These are phyloP conservation scores for Scomber colias DNA, from an alignment of 2,113 vertebrate species.

Conservation along the genomic window DNA sequence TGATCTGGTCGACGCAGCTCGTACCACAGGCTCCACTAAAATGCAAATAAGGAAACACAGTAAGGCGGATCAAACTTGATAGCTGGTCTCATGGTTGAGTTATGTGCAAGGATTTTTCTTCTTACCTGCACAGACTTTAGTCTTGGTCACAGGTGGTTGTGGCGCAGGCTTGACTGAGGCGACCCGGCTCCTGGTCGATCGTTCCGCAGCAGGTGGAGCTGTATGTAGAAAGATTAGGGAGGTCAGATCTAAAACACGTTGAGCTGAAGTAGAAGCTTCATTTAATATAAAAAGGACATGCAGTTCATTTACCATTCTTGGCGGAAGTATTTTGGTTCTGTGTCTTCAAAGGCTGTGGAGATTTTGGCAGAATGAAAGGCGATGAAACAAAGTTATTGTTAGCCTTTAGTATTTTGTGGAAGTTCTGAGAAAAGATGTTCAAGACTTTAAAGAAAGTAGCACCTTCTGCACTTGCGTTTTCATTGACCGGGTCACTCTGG, in stretches of 20 bases:
- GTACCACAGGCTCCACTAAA: constrained; percentile 39
- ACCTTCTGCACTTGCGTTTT: constrained; percentile 71
- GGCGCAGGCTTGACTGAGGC: constrained; percentile 42
- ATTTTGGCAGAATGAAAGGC: not conserved
- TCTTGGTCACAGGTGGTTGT: constrained; percentile 18
- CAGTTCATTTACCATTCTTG: constrained; percentile 57
- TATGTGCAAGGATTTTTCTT: not conserved
- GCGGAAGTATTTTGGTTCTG: constrained; percentile 31
- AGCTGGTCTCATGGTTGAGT: not conserved
- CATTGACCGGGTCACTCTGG: constrained; percentile 84
- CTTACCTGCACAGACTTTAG: constrained; percentile 60
- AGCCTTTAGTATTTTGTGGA: not conserved
- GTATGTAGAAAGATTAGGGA: not conserved
- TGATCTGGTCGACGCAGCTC: constrained; percentile 63
- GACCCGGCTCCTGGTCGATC: constrained; percentile 33
- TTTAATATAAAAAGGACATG: not conserved
- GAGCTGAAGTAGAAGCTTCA: not conserved
- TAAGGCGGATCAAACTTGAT: not conserved
- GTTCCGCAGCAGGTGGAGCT: constrained; percentile 53
- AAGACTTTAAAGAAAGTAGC: not conserved
- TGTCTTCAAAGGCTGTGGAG: constrained; percentile 42
- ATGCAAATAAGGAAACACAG: constrained; percentile 41
- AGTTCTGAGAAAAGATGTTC: not conserved
- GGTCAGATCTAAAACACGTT: not conserved
- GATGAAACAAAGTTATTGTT: not conserved